Conservation (phyloP, 2,113 vertebrate species). For the Coryphaenoides rupestris region DNA sequence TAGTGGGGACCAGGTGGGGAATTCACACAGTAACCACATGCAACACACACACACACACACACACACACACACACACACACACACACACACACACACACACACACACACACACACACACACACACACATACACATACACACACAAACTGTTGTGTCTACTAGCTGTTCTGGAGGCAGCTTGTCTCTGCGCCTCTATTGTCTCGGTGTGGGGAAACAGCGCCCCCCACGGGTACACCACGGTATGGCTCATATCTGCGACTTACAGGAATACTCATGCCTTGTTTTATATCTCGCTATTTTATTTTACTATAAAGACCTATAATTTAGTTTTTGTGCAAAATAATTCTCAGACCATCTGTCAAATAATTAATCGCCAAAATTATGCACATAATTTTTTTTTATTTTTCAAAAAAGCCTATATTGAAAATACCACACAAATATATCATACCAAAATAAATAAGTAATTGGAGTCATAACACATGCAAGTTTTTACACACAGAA, state of each 20-base stretch:
- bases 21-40: not conserved
- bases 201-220: conserved; percentile 76
- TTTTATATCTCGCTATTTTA: too few relatives aligned
- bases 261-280: too few relatives aligned
- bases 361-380: too few relatives aligned
- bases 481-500: too few relatives aligned
- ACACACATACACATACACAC: conserved; percentile 1
- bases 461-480: too few relatives aligned
- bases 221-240: conserved; percentile 56
- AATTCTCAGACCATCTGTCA: too few relatives aligned
- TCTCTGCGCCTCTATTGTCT: not conserved
- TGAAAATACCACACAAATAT: too few relatives aligned
- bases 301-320: too few relatives aligned
- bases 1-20: not conserved
- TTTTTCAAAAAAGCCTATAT: too few relatives aligned
- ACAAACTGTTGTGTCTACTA: not conserved
- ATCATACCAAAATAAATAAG: too few relatives aligned
- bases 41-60: not conserved
- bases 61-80: not conserved
- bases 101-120: conserved; percentile 1
- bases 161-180: not conserved
- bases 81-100: not conserved
- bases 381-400: too few relatives aligned
- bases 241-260: not conserved
- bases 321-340: too few relatives aligned